Evolutionary conservation across 1,140 invertebrate species (phyloP).

Genomic region (Drosophila arawakana): DNA sequence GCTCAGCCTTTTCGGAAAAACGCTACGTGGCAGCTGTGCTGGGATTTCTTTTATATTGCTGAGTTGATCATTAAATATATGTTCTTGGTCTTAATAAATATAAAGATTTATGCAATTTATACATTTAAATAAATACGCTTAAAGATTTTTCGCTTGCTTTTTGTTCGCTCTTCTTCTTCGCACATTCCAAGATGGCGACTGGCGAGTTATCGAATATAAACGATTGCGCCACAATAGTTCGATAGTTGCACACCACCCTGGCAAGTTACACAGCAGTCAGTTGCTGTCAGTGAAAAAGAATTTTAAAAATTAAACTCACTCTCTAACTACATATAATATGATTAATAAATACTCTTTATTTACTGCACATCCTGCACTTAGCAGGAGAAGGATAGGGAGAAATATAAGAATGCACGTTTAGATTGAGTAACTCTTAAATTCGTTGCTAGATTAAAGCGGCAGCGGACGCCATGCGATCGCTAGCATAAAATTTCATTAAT

Average conservation of each 20-base stretch:
- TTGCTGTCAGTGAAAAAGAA: neutral
- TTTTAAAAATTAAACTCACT: conserved; percentile 16
- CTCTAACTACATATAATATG: neutral
- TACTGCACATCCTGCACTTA: conserved; percentile 21
- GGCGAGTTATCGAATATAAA: conserved; percentile 49
- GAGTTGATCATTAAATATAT: conserved; percentile 38
- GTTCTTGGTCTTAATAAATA: conserved; percentile 48
- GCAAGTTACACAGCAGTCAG: conserved; percentile 17
- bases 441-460: conserved; percentile 63
- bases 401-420: conserved; percentile 41
- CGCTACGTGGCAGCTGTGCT: conserved; percentile 53
- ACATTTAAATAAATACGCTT: conserved; percentile 72
- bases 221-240: conserved; percentile 24
- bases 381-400: neutral
- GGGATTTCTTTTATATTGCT: conserved; percentile 51
- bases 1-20: conserved; percentile 43
- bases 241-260: conserved; percentile 32
- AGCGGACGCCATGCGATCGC: conserved; percentile 41
- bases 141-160: conserved; percentile 77
- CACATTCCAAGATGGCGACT: conserved; percentile 65
- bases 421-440: conserved; percentile 60
- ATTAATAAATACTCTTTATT: conserved; percentile 14
- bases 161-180: conserved; percentile 73
- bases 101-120: conserved; percentile 59
- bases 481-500: conserved; percentile 43